phyloP scores from a whole-genome alignment of 2,888 invertebrate genomes.

The Bombyx huttoni region DNA sequence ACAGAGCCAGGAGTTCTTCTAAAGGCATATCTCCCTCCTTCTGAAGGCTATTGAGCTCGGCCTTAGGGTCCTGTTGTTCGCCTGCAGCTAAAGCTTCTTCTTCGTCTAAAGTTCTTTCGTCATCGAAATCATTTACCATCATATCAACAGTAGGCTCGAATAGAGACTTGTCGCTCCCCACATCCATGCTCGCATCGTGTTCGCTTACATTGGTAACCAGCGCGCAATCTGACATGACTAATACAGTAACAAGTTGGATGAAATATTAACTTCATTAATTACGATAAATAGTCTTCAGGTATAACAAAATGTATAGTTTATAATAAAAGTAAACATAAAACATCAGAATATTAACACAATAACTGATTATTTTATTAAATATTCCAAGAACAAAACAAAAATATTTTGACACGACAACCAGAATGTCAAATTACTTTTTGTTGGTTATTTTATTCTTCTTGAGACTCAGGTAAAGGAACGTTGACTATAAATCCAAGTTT shows the following conservation, averaged over 20 bases:
- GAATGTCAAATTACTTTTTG: conserved; percentile 10
- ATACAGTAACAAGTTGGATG: conserved; percentile 33
- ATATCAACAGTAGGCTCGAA: conserved; percentile 96
- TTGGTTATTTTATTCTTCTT: neutral
- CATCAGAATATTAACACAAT: conserved; percentile 39
- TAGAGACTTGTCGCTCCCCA: conserved; percentile 72
- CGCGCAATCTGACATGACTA: conserved; percentile 72
- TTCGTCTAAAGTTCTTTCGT: conserved; percentile 96
- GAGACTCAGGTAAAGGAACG: neutral
- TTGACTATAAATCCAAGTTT: no score
- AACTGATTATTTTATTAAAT: conserved; percentile 23
- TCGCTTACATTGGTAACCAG: conserved; percentile 67
- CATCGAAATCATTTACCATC: conserved; percentile 98
- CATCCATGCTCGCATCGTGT: conserved; percentile 70
- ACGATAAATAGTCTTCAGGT: conserved; percentile 22
- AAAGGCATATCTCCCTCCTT: conserved; percentile 97
- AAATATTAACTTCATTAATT: conserved; percentile 43
- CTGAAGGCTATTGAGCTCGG: conserved; percentile 90
- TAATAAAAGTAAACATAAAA: conserved; percentile 30
- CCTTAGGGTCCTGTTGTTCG: conserved; percentile 86
- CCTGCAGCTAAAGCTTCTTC: conserved; percentile 95
- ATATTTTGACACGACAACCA: conserved; percentile 60
- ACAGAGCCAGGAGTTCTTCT: conserved; percentile 91
- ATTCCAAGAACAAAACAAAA: conserved; percentile 54
- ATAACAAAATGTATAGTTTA: conserved; percentile 17